Evolutionary conservation across 2,113 vertebrate genomes (phyloP).

Genomic region (Thunnus maccoyii): DNA sequence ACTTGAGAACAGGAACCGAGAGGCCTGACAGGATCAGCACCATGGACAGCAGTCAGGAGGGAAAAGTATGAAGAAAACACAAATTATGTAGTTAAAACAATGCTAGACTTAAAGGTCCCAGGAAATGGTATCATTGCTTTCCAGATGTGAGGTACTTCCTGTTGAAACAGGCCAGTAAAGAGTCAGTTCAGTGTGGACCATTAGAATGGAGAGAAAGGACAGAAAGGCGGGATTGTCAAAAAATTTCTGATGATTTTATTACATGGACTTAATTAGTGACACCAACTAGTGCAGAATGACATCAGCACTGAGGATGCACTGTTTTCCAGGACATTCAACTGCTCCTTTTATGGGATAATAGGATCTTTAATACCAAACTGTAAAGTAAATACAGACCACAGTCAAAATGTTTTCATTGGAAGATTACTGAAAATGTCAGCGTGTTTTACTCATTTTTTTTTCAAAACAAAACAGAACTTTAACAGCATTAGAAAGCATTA

Average conservation of each 20-base stretch:
- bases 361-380: too few relatives aligned
- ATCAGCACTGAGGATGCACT: background rate
- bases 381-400: too few relatives aligned
- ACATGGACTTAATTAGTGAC: too few relatives aligned
- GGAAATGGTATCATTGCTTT: too few relatives aligned
- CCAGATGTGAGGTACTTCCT: background rate
- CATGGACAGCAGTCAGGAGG: constrained; percentile 39
- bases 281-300: background rate
- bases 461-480: too few relatives aligned
- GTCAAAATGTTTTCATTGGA: background rate
- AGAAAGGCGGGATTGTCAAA: too few relatives aligned
- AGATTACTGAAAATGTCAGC: too few relatives aligned
- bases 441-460: too few relatives aligned
- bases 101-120: background rate
- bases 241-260: too few relatives aligned
- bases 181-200: background rate
- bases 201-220: background rate
- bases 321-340: background rate
- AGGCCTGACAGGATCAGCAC: constrained; percentile 37
- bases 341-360: too few relatives aligned
- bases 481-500: too few relatives aligned
- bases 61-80: background rate
- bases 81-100: background rate
- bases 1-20: background rate
- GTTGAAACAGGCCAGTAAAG: background rate